phyloP scores from a whole-genome alignment of 2,113 vertebrate genomes.

The Nyctereutes procyonoides region DNA sequence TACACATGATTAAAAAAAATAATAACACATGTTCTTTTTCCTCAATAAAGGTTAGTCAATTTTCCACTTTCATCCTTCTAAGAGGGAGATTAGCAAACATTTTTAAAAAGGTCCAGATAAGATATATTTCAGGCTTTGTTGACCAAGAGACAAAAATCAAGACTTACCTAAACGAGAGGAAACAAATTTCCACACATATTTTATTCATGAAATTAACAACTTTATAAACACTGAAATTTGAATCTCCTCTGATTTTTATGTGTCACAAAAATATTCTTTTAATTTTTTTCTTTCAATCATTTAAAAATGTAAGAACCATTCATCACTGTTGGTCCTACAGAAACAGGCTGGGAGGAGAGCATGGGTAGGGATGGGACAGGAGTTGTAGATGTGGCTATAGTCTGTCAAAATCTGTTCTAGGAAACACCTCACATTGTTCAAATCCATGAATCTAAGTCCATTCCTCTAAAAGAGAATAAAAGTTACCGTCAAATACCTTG shows the following conservation, averaged over 20 bases:
- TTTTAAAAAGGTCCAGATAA: slow-evolving; percentile 33
- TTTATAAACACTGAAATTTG: slow-evolving; percentile 26
- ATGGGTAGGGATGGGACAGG: rapidly evolving
- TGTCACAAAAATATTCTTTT: slow-evolving; percentile 34
- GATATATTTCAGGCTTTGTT: slow-evolving; percentile 48
- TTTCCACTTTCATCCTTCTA: slow-evolving; percentile 2
- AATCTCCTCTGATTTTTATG: slow-evolving; percentile 49
- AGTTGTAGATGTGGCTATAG: neutral
- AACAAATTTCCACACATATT: slow-evolving; percentile 58
- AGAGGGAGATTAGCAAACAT: neutral
- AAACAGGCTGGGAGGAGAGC: neutral
- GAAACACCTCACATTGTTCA: neutral
- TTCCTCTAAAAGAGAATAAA: slow-evolving; percentile 14
- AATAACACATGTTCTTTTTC: neutral
- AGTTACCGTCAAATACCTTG: neutral
- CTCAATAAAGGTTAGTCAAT: neutral
- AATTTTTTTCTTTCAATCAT: neutral
- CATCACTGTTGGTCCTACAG: neutral
- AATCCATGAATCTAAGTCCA: neutral
- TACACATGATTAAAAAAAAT: neutral
- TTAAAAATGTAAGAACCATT: slow-evolving; percentile 47
- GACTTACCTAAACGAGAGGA: neutral
- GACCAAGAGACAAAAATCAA: slow-evolving; percentile 63
- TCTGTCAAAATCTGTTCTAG: neutral
- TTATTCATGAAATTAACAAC: slow-evolving; percentile 71